Conservation (phyloP, 2,797 vertebrate genomes). For the Brotula barbata region DNA sequence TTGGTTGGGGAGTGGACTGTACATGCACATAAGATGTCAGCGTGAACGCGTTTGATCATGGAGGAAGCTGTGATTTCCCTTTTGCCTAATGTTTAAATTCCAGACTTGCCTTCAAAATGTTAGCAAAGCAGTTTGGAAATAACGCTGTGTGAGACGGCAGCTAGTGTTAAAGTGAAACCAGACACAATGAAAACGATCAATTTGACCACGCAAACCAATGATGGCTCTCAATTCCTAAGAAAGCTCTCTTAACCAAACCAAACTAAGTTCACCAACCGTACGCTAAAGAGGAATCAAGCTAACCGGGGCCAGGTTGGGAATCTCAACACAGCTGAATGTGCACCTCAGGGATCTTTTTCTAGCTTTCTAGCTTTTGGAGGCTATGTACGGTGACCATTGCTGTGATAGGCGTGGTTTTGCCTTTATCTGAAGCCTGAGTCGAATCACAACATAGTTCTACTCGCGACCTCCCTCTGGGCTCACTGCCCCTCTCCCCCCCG, state of each 20-base stretch:
- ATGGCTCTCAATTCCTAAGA: conserved; percentile 74
- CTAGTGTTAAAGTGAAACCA: conserved; percentile 70
- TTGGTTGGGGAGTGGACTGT: conserved; percentile 38
- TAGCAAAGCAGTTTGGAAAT: conserved; percentile 73
- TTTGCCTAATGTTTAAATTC: conserved; percentile 71
- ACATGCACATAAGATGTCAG: conserved; percentile 71
- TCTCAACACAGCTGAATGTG: conserved; percentile 80
- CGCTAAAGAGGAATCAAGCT: conserved; percentile 60
- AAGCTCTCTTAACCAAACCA: conserved; percentile 71
- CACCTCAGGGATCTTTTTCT: conserved; percentile 83
- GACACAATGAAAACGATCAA: conserved; percentile 44
- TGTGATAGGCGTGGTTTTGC: conserved; percentile 68
- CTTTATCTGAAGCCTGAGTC: conserved; percentile 67
- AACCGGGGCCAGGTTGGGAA: conserved; percentile 68
- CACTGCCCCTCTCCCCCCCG: background rate
- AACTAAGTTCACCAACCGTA: conserved; percentile 63
- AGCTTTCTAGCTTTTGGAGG: conserved; percentile 81
- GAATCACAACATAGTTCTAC: conserved; percentile 61
- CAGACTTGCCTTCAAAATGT: conserved; percentile 79
- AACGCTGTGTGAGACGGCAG: conserved; percentile 77
- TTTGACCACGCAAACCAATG: conserved; percentile 65
- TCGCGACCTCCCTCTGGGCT: conserved; percentile 44
- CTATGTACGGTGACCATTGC: conserved; percentile 78
- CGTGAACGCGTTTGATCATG: conserved; percentile 61
- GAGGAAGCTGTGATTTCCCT: conserved; percentile 77